Evolutionary conservation across 2,888 invertebrate genomes (phyloP), one percentile per base, ranked within the genome.

Genomic region (Archips crataeganus): DNA sequence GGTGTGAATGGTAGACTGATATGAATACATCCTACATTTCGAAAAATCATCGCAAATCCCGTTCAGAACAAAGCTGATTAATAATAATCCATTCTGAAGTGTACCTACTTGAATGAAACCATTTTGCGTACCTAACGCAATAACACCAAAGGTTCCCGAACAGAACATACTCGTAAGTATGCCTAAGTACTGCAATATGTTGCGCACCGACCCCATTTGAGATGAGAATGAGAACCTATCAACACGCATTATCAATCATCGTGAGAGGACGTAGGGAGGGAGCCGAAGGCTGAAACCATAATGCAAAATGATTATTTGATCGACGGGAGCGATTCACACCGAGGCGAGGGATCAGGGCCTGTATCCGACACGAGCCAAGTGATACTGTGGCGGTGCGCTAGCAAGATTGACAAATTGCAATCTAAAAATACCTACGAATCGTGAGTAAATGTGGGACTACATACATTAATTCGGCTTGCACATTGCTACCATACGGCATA

Each of bases 231-330:
- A 72, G 68, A 65, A 69, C 68, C 62, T 65, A 72, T 64, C 72
- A 75, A 61, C 69, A 65, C 67, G 69, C 60, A 74, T 65, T 74
- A 74, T 74, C 64, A 74, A 74, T 74, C 65, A 70, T 51, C 54
- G 64, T 39, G 64, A 74, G 73, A 69, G 74, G 74, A 74, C 74
- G 70, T 51, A 65, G 65, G 69, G 73, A 65, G 71, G 68, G 75
- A 72, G 54, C 57, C 68, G 75, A 74, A 76, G 70, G 68, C 71
- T 69, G 66, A 76, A 74, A 69, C 76, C 66, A 61, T 74, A 70
- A 74, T 74, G 45, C 74, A 70, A 74, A 74, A 70, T 70, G 74
- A 74, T 74, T 65, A 74, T 60, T 65, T 70, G 70, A 70, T 70
- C 60, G 69, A 74, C 60, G 69, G 45, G 39, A 49, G 69, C 61